Base-by-base conservation (phyloP, 2,113 vertebrate genomes). In the Columba livia region DNA sequence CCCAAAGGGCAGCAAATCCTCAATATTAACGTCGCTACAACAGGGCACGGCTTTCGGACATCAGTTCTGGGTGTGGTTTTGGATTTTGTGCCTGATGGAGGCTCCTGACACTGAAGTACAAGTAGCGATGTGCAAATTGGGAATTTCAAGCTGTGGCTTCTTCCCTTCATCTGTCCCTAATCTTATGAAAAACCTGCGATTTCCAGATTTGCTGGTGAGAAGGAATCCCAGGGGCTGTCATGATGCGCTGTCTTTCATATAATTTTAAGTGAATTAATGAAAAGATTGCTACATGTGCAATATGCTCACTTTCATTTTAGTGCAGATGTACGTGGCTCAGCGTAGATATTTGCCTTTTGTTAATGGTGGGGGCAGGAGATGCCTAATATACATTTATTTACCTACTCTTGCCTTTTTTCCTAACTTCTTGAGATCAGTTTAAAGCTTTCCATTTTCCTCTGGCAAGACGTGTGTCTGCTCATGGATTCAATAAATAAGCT, bases 31-130 rank as follows among this genome's bases (percentile, higher is more conserved):
- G 44, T 47, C 44, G 18, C 44, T 47, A 47, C 15, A 50, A 3
- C 5, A 64, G 51, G 51, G 31, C 36, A 12, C 66, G n/a, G 2
- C 11, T 44, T 71, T 34, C 70, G 50, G 34, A 38, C 26, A 1
- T 7, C 10, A 2, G 0, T 72, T 19, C n/a, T 13, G 29, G 51
- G 32, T 0, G 10, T 6, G 6, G 54, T 11, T 29, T 7, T 60
- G 65, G 24, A 8, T n/a, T 47, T 77, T 51, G 38, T 75, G 60
- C 56, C 83, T 21, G 9, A 1, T 11, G 17, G 42, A 26, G 26
- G 2, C 26, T 56, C 23, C 2, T 6, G 73, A 54, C 16, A 31
- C 58, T 50, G n/a, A 47, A 47, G 48, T 11, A 19, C 25, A 9
- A 67, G 19, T 18, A 79, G 51, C 18, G 60, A 75, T 29, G 23